Conservation (phyloP, 1,140 invertebrate species). For the Drosophila persimilis region DNA sequence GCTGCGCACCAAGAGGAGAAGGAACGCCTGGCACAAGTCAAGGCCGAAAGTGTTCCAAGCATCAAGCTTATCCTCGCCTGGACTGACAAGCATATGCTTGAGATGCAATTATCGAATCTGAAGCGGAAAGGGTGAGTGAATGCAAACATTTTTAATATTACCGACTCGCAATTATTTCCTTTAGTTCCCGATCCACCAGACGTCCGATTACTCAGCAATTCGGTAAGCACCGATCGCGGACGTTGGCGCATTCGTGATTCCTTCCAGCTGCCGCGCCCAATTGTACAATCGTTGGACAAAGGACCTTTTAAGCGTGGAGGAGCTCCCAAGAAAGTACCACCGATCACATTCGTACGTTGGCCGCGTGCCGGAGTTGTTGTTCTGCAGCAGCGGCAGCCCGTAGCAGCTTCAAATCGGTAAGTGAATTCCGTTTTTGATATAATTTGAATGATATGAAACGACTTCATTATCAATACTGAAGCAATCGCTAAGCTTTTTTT, state of each 20-base stretch:
- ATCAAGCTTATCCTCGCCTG: slow-evolving; percentile 30
- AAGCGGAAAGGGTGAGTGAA: slow-evolving; percentile 10
- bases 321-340: slow-evolving; percentile 51
- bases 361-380: slow-evolving; percentile 85
- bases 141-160: not conserved
- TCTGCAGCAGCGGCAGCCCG: slow-evolving; percentile 86
- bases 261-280: not conserved
- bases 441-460: no score
- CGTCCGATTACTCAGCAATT: slow-evolving; percentile 19
- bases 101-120: slow-evolving; percentile 42
- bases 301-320: no score
- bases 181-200: not conserved
- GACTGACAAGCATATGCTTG: slow-evolving; percentile 35
- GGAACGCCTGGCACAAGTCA: slow-evolving; percentile 43
- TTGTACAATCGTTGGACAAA: no score
- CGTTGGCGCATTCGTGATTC: slow-evolving; percentile 25
- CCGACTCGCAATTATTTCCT: not conserved
- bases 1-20: slow-evolving; percentile 51
- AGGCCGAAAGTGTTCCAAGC: slow-evolving; percentile 38
- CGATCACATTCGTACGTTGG: slow-evolving; percentile 84
- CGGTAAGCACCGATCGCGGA: not conserved
- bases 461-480: no score
- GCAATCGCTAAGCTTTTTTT: no score
- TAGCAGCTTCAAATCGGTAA: no score
- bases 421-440: no score